These are phyloP conservation scores for Eucidaris tribuloides DNA, from an alignment of 35 echinoderm and acorn worm genomes.

Conservation along the genomic window DNA sequence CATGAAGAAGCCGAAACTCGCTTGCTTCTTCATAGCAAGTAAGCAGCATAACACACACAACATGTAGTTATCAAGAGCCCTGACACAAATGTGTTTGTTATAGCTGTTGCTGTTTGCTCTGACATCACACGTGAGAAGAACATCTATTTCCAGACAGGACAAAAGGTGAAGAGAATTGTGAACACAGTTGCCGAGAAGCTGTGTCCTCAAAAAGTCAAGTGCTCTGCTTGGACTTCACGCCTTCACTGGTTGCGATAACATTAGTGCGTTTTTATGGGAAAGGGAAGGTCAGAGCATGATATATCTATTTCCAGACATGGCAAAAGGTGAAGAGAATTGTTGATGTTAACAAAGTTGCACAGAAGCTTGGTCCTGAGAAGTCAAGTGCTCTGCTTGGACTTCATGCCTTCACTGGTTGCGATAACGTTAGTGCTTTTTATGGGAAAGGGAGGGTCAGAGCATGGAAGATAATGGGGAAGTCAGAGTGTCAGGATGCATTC, in stretches of 20 bases:
- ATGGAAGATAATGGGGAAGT: not conserved
- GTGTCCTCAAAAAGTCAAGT: not conserved
- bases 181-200: not conserved
- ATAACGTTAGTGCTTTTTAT: conserved; percentile 42
- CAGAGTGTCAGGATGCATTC: conserved; percentile 19
- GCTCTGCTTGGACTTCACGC: conserved; percentile 29
- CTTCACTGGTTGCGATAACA: conserved; percentile 36
- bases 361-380: not conserved
- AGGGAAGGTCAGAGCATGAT: conserved; percentile 12
- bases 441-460: conserved; percentile 25
- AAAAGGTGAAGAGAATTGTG: conserved; percentile 43
- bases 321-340: no score
- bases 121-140: not conserved
- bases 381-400: conserved; percentile 17
- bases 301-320: no score
- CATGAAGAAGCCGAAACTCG: conserved; percentile 16
- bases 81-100: not conserved
- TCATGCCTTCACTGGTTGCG: conserved; percentile 30
- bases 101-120: not conserved
- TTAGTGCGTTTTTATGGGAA: conserved; percentile 37
- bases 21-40: not conserved
- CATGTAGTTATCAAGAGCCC: not conserved
- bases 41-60: not conserved
- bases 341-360: not conserved
- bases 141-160: conserved; percentile 69